phyloP scores from a whole-genome alignment of 2,888 invertebrate species.

The Pomacea canaliculata region DNA sequence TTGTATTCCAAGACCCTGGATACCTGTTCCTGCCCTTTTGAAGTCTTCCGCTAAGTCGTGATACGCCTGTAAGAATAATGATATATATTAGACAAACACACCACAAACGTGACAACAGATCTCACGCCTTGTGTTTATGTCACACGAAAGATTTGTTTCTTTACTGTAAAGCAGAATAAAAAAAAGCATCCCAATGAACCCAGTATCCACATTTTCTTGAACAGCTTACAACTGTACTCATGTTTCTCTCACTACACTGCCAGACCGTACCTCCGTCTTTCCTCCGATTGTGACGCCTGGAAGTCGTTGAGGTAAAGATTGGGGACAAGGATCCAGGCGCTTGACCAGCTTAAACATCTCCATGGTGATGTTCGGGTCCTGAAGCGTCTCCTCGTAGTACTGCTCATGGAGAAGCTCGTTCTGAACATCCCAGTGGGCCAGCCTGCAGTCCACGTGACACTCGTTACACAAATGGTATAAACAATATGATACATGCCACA shows the following conservation, averaged over 20 bases:
- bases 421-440: constrained; percentile 59
- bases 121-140: no score
- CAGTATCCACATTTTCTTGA: no score
- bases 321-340: constrained; percentile 38
- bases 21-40: constrained; percentile 1
- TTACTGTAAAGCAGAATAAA: no score
- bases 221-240: no score
- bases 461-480: no score
- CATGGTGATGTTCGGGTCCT: constrained; percentile 41
- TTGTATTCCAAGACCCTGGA: constrained; percentile 19
- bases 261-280: background rate
- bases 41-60: constrained; percentile 11
- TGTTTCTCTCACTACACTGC: no score
- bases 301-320: constrained; percentile 53
- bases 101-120: no score
- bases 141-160: no score
- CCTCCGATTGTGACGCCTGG: constrained; percentile 28
- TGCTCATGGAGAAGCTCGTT: constrained; percentile 54
- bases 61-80: background rate
- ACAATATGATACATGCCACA: no score
- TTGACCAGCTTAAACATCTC: constrained; percentile 48
- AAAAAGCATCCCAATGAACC: no score
- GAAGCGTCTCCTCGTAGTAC: constrained; percentile 42
- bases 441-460: constrained; percentile 28
- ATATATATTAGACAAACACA: no score